These are phyloP conservation scores for Pogoniulus pusillus DNA, from an alignment of 2,797 vertebrate species.

Conservation along the genomic window DNA sequence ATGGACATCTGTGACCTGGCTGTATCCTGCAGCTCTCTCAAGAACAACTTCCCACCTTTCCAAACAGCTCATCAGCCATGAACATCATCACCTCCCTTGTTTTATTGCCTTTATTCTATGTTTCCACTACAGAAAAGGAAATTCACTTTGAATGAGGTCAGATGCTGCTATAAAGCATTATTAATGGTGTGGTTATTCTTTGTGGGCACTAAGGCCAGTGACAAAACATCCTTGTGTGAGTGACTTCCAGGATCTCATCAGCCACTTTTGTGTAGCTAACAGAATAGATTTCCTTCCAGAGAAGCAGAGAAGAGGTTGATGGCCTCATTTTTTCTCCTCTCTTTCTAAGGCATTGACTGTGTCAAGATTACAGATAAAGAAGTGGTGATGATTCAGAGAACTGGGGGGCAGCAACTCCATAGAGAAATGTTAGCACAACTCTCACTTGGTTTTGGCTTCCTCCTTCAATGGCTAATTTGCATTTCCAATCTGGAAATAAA, in stretches of 20 bases:
- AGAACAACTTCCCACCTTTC: neutral
- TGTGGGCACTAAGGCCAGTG: neutral
- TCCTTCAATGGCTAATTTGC: neutral
- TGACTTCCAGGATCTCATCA: neutral
- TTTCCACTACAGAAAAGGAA: neutral
- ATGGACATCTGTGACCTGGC: neutral
- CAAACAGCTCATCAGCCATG: neutral
- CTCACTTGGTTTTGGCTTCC: neutral
- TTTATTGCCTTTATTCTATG: neutral
- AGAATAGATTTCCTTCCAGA: neutral
- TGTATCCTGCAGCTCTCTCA: neutral
- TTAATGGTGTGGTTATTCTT: neutral
- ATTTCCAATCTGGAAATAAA: neutral
- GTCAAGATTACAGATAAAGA: neutral
- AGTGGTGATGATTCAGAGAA: neutral
- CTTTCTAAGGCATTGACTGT: neutral
- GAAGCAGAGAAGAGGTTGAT: neutral
- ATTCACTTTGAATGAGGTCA: neutral
- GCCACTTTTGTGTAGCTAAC: neutral
- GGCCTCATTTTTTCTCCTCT: neutral
- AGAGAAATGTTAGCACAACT: neutral
- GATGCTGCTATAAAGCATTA: neutral
- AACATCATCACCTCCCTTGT: neutral
- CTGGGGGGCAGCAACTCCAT: accelerated
- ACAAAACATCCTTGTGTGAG: neutral